These are phyloP conservation scores for Anolis carolinensis DNA, from an alignment of 2,113 vertebrate genomes.

Conservation along the genomic window DNA sequence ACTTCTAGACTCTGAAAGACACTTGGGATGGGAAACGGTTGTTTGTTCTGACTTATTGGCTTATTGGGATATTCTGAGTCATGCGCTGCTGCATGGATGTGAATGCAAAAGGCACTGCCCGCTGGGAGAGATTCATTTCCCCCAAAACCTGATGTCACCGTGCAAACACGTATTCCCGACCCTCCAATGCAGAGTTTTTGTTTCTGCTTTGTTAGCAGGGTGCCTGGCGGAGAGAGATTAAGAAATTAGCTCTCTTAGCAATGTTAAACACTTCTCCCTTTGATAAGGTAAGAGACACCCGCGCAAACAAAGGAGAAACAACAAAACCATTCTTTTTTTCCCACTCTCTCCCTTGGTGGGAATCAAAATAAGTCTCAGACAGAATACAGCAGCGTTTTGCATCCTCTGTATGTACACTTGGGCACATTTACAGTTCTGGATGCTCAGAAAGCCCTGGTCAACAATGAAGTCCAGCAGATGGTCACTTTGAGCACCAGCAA, in stretches of 20 bases:
- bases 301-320: slow-evolving; percentile 36
- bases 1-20: neutral
- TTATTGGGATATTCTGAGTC: accelerated
- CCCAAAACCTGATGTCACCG: neutral
- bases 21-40: neutral
- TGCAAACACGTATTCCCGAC: slow-evolving; percentile 10
- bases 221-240: neutral
- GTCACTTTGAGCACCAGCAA: neutral
- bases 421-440: neutral
- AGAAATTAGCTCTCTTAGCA: slow-evolving; percentile 19
- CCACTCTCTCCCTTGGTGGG: slow-evolving; percentile 45
- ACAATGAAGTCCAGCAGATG: neutral
- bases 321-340: slow-evolving; percentile 36
- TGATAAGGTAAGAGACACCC: neutral
- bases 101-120: neutral
- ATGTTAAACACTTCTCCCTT: neutral
- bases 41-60: neutral
- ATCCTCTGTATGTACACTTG: neutral
- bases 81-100: neutral
- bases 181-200: neutral
- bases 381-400: neutral
- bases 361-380: slow-evolving; percentile 38
- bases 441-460: neutral
- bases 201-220: neutral
- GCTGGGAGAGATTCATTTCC: neutral